phyloP scores from a whole-genome alignment of 2,113 vertebrate genomes.

The Fulica atra region DNA sequence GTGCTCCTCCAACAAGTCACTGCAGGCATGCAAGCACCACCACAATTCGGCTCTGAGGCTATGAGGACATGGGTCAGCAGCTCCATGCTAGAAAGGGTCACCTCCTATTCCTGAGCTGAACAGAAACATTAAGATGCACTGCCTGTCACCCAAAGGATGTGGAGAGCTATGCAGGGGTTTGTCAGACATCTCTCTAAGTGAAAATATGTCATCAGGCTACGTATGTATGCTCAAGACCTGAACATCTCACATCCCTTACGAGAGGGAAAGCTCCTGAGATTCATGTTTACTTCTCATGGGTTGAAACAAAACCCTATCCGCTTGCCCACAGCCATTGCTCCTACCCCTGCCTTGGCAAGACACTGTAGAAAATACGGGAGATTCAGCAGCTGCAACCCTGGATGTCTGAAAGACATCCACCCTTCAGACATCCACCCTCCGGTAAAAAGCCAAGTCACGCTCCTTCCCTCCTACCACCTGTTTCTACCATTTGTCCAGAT shows the following conservation, averaged over 20 bases:
- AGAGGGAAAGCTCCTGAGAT: neutral
- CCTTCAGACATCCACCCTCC: neutral
- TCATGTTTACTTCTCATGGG: neutral
- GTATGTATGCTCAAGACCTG: neutral
- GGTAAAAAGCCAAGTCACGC: neutral
- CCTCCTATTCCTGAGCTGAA: neutral
- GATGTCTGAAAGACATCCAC: neutral
- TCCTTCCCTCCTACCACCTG: neutral
- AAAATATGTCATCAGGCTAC: neutral
- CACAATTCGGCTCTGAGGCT: neutral
- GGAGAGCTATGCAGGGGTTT: neutral
- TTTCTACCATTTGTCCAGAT: neutral
- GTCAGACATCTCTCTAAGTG: neutral
- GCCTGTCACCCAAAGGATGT: neutral
- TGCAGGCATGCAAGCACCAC: neutral
- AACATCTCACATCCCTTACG: neutral
- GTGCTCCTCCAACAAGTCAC: rapidly evolving
- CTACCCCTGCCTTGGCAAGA: neutral
- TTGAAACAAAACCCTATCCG: neutral
- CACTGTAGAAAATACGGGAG: neutral
- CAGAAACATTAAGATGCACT: neutral
- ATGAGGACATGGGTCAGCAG: neutral
- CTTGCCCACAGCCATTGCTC: neutral
- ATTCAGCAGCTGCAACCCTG: neutral
- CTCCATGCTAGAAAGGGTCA: neutral